Evolutionary conservation across 1,140 invertebrate species (phyloP), one percentile per base, ranked within the genome.

Genomic region (Geopemphigus sp.): DNA sequence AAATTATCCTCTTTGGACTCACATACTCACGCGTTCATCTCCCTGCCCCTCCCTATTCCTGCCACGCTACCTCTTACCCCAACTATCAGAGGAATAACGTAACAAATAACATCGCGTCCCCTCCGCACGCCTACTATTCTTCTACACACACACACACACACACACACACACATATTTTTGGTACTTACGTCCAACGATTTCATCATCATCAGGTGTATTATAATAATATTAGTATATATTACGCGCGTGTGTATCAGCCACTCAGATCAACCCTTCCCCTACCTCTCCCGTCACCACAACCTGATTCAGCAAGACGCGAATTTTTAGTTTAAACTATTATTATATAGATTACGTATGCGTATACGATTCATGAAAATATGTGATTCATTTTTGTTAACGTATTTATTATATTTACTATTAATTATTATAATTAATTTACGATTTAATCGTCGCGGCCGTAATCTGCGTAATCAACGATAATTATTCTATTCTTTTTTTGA

Each of bases 341-440:
- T 66, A 22, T 22, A 22, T 12, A 15, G 39, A 45, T 66, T 66
- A 66, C n/a, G 22, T 26, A 39, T n/a, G 53, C 19, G 66, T 81
- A 68, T 74, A 61, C 54, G 56, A 61, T 68, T 14, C 29, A 45
- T 80, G 81, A 66, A 68, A 68, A 68, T 50, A 81, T 80, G 63
- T 63, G 81, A 81, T 78, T 64, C 73, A 47, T 61, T 81, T 81
- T 64, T 80, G 64, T 68, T 80, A 61, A 68, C 39, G 47, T 80
- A 64, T 63, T 80, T 64, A 59, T 80, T 80, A 66, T 26, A 57
- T 45, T 54, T 39, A 45, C 29, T 70, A 70, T 57, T 70, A 57
- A 63, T 66, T 63, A 47, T 56, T 47, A 50, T 54, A n/a, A 50
- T 32, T 80, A 66, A 47, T 68, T 68, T 68, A 68, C 39, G 39